phyloP scores from a whole-genome alignment of 2,113 vertebrate species.

The Xiphophorus hellerii region DNA sequence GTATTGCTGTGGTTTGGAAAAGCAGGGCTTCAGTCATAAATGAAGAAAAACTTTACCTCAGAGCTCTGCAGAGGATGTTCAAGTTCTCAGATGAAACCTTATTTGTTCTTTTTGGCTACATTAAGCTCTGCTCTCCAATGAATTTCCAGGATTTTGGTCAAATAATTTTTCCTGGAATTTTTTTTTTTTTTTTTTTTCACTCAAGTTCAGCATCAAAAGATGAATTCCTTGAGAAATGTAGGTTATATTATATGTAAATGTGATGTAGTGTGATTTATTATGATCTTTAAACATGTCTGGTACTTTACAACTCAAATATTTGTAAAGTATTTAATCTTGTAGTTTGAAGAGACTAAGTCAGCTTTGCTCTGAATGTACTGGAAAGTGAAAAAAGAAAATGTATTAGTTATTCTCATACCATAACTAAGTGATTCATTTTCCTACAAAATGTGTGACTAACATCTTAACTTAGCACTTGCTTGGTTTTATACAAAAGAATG shows the following conservation, averaged over 20 bases:
- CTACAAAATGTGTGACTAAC: background rate
- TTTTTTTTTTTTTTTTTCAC: background rate
- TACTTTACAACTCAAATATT: constrained; percentile 18
- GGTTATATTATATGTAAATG: constrained; percentile 5
- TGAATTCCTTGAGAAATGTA: constrained; percentile 9
- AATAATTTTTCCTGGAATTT: constrained; percentile 12
- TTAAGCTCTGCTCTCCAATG: background rate
- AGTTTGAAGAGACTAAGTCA: constrained; percentile 34
- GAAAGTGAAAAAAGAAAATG: background rate
- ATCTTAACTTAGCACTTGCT: background rate
- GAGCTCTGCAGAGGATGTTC: background rate
- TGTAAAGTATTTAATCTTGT: constrained; percentile 22
- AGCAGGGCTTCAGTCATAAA: constrained; percentile 11
- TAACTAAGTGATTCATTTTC: constrained; percentile 9
- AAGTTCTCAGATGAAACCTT: background rate
- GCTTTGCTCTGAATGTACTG: background rate
- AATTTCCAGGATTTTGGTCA: background rate
- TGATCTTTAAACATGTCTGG: constrained; percentile 16
- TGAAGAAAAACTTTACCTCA: background rate
- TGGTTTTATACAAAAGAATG: no score
- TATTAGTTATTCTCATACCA: background rate
- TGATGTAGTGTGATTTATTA: constrained; percentile 41
- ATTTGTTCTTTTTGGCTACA: background rate
- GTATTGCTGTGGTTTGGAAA: constrained; percentile 3
- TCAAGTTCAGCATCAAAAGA: constrained; percentile 22